Conservation (phyloP, 2,113 vertebrate genomes). For the Hiodon tergisus region DNA sequence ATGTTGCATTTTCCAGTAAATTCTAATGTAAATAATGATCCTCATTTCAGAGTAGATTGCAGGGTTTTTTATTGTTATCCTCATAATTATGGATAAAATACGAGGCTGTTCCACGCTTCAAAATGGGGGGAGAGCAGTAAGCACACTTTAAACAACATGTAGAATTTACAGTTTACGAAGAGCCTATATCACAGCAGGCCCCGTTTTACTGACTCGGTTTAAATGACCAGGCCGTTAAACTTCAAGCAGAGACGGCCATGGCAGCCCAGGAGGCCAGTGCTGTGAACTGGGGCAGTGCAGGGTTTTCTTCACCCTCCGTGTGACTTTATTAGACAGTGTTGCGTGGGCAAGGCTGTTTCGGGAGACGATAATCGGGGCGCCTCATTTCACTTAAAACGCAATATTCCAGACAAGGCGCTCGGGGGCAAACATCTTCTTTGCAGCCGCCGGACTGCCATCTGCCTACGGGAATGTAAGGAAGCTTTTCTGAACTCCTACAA, state of each 20-base stretch:
- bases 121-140: neutral
- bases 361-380: constrained; percentile 6
- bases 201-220: constrained; percentile 36
- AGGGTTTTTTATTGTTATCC: too few relatives aligned
- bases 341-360: constrained; percentile 2
- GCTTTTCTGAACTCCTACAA: neutral
- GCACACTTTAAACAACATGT: neutral
- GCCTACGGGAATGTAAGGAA: neutral
- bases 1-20: too few relatives aligned
- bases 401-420: constrained; percentile 10
- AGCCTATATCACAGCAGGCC: neutral
- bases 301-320: neutral
- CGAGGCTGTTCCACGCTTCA: neutral
- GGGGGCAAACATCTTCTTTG: constrained; percentile 8
- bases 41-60: too few relatives aligned
- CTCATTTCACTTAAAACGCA: constrained; percentile 11
- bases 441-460: neutral
- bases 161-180: constrained; percentile 3
- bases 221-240: constrained; percentile 65
- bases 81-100: too few relatives aligned
- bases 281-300: neutral
- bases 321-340: neutral
- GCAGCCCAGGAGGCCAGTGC: neutral
- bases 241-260: constrained; percentile 4
- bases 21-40: too few relatives aligned